Evolutionary conservation across 2,888 invertebrate species (phyloP).

Genomic region (Endomychus coccineus): DNA sequence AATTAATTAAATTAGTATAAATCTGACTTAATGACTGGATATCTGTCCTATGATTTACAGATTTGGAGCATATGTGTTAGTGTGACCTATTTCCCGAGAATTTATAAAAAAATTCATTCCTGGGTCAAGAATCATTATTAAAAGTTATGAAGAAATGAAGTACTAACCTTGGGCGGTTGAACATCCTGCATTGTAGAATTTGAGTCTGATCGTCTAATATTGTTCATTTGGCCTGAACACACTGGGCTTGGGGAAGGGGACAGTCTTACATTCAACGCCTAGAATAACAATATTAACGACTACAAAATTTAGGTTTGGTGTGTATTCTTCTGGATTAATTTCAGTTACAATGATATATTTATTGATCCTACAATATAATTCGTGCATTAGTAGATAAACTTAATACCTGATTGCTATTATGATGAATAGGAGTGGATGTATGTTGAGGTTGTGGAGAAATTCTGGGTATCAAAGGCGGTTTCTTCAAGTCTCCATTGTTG

Average conservation of each 20-base stretch:
- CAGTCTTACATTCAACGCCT: constrained; percentile 34
- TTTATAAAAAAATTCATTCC: too few relatives aligned
- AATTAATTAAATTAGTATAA: too few relatives aligned
- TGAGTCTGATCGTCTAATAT: constrained; percentile 28
- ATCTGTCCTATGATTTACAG: too few relatives aligned
- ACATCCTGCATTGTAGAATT: constrained; percentile 27
- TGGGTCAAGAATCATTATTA: too few relatives aligned
- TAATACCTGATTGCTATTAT: constrained; percentile 34
- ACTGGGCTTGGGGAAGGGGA: constrained; percentile 47
- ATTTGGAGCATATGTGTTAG: too few relatives aligned
- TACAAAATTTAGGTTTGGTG: too few relatives aligned
- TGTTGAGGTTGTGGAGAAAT: constrained; percentile 42
- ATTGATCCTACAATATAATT: too few relatives aligned
- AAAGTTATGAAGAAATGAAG: too few relatives aligned
- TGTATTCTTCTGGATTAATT: too few relatives aligned
- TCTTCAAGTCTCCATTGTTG: constrained; percentile 34
- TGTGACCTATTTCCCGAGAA: too few relatives aligned
- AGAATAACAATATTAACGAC: constrained; percentile 10
- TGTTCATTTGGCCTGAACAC: constrained; percentile 30
- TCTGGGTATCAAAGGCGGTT: constrained; percentile 36
- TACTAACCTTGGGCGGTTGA: constrained; percentile 36
- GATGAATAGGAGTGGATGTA: constrained; percentile 41
- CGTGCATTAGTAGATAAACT: background rate
- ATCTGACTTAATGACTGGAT: too few relatives aligned
- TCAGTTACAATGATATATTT: too few relatives aligned